A percentile compares a stretch with the other conserved stretches of the same genome.
These are phyloP conservation scores for Trichoplusia ni DNA, from an alignment of 1,140 invertebrate species.

Conservation along the genomic window DNA sequence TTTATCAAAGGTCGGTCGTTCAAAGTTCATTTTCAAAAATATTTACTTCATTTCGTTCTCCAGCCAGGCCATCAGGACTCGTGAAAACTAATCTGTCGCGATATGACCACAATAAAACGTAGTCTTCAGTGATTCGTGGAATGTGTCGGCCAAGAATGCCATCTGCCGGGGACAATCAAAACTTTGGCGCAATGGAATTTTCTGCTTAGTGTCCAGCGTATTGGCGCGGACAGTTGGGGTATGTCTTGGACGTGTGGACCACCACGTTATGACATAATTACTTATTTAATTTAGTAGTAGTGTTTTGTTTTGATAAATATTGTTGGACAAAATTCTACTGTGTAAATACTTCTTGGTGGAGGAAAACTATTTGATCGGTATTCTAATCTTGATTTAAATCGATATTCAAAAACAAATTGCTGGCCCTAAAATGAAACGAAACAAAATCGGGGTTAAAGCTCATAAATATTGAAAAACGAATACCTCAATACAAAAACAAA, in stretches of 20 bases:
- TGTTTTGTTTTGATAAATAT: not conserved
- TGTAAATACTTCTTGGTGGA: not conserved
- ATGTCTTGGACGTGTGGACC: conserved; percentile 33
- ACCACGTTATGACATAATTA: conserved; percentile 22
- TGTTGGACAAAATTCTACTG: not conserved
- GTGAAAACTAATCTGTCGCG: conserved; percentile 15
- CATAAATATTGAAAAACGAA: conserved; percentile 3
- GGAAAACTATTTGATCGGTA: not conserved
- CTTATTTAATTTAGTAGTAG: not conserved
- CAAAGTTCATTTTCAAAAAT: too few relatives aligned
- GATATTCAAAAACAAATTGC: too few relatives aligned
- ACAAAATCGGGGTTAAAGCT: not conserved
- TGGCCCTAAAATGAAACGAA: too few relatives aligned
- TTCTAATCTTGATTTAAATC: too few relatives aligned
- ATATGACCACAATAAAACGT: conserved; percentile 75
- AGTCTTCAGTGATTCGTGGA: conserved; percentile 57
- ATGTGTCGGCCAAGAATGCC: conserved; percentile 74
- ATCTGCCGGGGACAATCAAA: conserved; percentile 77
- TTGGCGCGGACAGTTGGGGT: conserved; percentile 60
- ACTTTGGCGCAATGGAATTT: conserved; percentile 72
- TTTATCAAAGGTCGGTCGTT: too few relatives aligned
- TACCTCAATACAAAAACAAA: conserved; percentile 15
- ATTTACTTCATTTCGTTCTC: too few relatives aligned
- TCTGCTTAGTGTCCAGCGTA: conserved; percentile 71
- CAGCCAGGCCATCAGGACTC: too few relatives aligned